phyloP scores from a whole-genome alignment of 1,140 invertebrate genomes.

The Laupala kohalensis region DNA sequence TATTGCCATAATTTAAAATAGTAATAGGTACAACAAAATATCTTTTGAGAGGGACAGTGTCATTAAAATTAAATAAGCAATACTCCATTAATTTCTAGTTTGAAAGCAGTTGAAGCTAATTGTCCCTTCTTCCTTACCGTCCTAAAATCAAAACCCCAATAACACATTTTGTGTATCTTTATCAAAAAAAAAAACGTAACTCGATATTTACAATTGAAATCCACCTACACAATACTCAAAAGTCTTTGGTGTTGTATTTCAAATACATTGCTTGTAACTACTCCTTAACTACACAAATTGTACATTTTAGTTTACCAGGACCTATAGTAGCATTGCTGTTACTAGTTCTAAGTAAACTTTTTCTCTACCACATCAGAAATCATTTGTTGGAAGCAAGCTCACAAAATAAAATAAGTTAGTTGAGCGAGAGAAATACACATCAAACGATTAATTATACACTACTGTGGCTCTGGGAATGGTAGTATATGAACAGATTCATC shows the following conservation, averaged over 20 bases:
- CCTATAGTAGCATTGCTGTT: neutral
- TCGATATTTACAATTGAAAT: neutral
- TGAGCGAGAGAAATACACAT: neutral
- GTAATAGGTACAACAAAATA: neutral
- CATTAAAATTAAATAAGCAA: neutral
- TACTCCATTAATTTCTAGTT: neutral
- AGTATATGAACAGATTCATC: neutral
- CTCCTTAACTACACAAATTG: neutral
- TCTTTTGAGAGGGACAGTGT: neutral
- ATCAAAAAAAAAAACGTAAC: neutral
- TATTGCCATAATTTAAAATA: neutral
- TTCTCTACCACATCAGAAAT: neutral
- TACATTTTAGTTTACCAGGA: neutral
- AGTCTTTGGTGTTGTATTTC: neutral
- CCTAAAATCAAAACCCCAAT: neutral
- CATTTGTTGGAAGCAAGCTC: neutral
- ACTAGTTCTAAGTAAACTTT: neutral
- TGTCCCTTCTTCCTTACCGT: neutral
- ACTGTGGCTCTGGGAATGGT: neutral
- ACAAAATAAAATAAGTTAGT: neutral
- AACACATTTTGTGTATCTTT: neutral
- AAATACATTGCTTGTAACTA: neutral
- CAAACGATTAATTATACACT: neutral
- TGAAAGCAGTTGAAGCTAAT: neutral
- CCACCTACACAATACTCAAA: neutral